Conservation (phyloP, 2,797 vertebrate species). For the Sarcoramphus papa region DNA sequence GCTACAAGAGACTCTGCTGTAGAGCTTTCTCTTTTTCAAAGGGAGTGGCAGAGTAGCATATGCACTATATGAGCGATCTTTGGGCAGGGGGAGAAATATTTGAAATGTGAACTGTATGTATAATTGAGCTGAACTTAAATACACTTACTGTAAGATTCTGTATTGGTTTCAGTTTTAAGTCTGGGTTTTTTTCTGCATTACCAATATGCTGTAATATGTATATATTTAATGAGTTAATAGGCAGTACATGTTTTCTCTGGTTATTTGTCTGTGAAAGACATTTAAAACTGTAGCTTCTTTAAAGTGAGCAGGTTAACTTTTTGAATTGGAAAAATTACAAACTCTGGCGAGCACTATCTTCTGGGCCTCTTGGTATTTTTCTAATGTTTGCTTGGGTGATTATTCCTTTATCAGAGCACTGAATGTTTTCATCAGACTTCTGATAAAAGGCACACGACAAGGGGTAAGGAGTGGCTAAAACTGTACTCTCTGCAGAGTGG, state of each 20-base stretch:
- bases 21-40: not conserved
- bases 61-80: not conserved
- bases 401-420: not conserved
- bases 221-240: not conserved
- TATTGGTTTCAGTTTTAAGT: not conserved
- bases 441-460: not conserved
- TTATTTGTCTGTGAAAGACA: not conserved
- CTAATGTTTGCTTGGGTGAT: not conserved
- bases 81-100: not conserved
- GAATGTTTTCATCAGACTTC: not conserved
- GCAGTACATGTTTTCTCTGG: not conserved
- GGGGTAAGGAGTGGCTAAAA: not conserved
- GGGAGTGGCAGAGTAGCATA: slow-evolving; percentile 30
- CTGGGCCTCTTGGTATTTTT: not conserved
- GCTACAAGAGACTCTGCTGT: slow-evolving; percentile 9
- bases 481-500: not conserved
- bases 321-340: not conserved
- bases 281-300: not conserved
- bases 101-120: not conserved
- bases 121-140: not conserved
- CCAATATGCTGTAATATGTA: not conserved
- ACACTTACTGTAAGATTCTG: not conserved
- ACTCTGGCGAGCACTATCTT: not conserved
- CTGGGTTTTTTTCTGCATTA: not conserved
- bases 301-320: not conserved